Evolutionary conservation across 2,113 vertebrate species (phyloP).

Genomic region (Camarhynchus parvulus): DNA sequence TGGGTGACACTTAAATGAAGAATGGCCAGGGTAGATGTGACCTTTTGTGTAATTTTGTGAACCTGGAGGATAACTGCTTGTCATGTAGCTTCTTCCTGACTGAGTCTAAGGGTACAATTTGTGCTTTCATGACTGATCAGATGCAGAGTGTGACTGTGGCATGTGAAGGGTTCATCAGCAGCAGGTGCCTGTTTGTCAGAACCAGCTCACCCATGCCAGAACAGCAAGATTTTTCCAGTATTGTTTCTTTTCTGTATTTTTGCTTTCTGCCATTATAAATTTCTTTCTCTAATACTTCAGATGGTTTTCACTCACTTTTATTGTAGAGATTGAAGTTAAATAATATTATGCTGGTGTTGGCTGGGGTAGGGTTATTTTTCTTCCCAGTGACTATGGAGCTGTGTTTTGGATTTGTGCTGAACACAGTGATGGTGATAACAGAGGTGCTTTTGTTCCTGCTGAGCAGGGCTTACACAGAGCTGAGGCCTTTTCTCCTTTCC

Average conservation of each 20-base stretch:
- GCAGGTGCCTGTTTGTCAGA: background rate
- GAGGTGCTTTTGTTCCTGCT: background rate
- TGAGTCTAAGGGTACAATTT: background rate
- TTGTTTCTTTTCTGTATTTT: background rate
- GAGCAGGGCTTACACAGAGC: background rate
- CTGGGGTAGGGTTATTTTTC: background rate
- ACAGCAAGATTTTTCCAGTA: background rate
- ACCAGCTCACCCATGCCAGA: background rate
- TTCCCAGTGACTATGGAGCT: background rate
- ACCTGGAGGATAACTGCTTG: background rate
- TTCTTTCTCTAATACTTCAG: background rate
- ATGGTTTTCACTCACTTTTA: background rate
- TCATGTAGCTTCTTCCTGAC: background rate
- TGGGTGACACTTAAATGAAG: background rate
- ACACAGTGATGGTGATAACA: background rate
- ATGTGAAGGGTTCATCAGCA: background rate
- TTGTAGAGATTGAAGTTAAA: background rate
- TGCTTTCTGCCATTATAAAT: background rate
- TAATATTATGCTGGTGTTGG: background rate
- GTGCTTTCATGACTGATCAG: background rate
- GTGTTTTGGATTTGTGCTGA: background rate
- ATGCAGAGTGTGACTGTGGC: background rate
- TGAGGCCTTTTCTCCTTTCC: background rate
- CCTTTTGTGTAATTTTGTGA: background rate
- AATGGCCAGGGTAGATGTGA: background rate